A percentile compares a stretch with the other conserved stretches of the same genome.
Evolutionary conservation across 2,113 vertebrate species (phyloP).

Genomic region (Mystacornis crossleyi): DNA sequence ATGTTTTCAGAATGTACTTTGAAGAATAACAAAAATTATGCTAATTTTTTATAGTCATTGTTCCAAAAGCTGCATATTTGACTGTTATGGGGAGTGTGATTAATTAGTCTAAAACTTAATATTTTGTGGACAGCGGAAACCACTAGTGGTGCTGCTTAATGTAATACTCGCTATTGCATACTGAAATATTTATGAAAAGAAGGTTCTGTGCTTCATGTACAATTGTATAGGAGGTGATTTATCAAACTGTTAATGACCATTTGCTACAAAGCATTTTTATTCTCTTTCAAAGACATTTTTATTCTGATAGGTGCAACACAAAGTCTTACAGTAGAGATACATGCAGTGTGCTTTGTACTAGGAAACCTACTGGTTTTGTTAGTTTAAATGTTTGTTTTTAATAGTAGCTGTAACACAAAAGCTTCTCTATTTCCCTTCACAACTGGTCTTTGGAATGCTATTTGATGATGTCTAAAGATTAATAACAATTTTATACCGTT

Average conservation of each 20-base stretch:
- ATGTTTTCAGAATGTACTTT: not conserved
- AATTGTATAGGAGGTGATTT: not conserved
- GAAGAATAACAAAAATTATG: not conserved
- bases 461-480: not conserved
- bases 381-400: not conserved
- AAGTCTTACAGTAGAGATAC: not conserved
- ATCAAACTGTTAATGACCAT: not conserved
- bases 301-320: not conserved
- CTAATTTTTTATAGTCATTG: not conserved
- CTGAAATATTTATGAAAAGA: slow-evolving; percentile 16
- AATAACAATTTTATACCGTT: not conserved
- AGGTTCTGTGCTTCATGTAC: not conserved
- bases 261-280: not conserved
- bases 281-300: not conserved
- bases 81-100: not conserved
- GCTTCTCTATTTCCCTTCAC: not conserved
- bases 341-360: not conserved
- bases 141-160: not conserved
- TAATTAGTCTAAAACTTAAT: not conserved
- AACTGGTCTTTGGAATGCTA: not conserved
- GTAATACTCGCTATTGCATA: not conserved
- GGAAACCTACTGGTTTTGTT: not conserved
- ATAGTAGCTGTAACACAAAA: not conserved
- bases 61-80: not conserved
- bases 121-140: not conserved